A percentile compares a stretch with the other conserved stretches of the same genome.
These are phyloP conservation scores for Canis aureus DNA, from an alignment of 2,113 vertebrate genomes.

Conservation along the genomic window DNA sequence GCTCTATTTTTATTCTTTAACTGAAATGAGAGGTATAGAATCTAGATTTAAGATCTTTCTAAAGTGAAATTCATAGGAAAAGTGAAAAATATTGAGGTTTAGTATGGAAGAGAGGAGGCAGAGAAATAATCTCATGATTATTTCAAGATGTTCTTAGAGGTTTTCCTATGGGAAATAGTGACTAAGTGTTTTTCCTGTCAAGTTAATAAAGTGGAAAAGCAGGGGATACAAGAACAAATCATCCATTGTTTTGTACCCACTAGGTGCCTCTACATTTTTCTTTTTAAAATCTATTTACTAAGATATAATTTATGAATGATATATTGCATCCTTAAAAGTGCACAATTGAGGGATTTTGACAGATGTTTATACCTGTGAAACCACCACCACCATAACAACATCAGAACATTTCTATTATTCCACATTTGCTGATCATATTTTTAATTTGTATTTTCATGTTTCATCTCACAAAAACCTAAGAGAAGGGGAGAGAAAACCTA, in stretches of 20 bases:
- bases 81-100: conserved; percentile 15
- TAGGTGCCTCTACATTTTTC: background rate
- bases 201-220: background rate
- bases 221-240: background rate
- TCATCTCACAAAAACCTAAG: background rate
- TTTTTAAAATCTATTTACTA: background rate
- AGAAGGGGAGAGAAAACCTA: background rate
- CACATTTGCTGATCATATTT: background rate
- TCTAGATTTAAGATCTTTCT: conserved; percentile 1
- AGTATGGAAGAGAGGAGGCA: background rate
- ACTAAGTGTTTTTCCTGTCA: background rate
- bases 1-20: conserved; percentile 11
- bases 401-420: background rate
- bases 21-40: background rate
- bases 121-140: conserved; percentile 9
- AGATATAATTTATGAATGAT: background rate
- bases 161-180: background rate
- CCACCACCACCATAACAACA: background rate
- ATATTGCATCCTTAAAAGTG: background rate
- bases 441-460: background rate
- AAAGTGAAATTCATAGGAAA: conserved; percentile 32
- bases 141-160: background rate
- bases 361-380: background rate
- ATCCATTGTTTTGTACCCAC: background rate
- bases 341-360: background rate